Base-by-base conservation (phyloP, 2,888 invertebrate genomes). In the Drosophila imparisetae region DNA sequence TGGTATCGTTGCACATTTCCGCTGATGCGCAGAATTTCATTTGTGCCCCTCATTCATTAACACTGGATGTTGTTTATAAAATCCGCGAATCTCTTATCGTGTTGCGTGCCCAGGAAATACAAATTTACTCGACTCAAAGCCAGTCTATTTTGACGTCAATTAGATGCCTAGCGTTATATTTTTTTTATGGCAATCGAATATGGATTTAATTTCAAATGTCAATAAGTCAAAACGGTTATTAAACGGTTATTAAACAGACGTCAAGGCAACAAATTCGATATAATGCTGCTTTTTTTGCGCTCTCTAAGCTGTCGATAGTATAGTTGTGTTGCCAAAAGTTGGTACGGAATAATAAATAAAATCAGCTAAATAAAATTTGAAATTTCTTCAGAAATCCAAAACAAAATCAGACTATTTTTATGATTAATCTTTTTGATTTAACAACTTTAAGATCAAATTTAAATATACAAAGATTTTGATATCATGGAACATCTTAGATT, bases 21-120 rank as follows among this genome's bases (percentile, higher is more conserved):
- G 76, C 60, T 69, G 61, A 73, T 64, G 38, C 32, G 48, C 54
- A 50, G 32, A 49, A 54, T 73, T 63, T 45, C 32, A 58, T 58
- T 53, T 53, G 59, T 66, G 34, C 24, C 24, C 24, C 11, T 54
- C 45, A 77, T 73, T 82, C 66, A 80, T 83, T 86, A 82, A 54
- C 73, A 81, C 72, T 66, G 65, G 8, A 21, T 55, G 30, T 55
- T 50, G 11, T 42, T 29, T 21, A 40, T 40, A 10, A 21, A 34
- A 40, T 11, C 2, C 24, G 24, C 58, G 24, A 54, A 45, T 40
- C 15, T 34, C 24, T 29, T 55, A 50, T 29, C 29, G 45, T 40
- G 45, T 40, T 45, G 24, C 45, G 4, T 8, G 24, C 27, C n/a
- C 52, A 38, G 48, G 32, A 59, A 71, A 64, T 61, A 61, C 65